phyloP scores from a whole-genome alignment of 2,113 vertebrate genomes.

The Stercorarius parasiticus region DNA sequence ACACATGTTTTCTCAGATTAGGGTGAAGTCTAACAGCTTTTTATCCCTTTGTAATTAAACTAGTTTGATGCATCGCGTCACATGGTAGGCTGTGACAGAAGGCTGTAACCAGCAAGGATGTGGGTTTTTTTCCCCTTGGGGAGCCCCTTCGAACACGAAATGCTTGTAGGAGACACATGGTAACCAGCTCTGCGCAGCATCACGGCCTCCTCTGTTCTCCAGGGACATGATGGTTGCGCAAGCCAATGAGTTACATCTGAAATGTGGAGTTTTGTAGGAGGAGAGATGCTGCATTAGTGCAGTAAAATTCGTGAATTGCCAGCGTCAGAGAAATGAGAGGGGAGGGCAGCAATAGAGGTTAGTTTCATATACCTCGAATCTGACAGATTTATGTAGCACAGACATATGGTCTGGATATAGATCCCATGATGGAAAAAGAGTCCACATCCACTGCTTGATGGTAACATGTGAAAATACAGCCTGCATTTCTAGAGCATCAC shows the following conservation, averaged over 20 bases:
- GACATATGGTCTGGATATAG: not conserved
- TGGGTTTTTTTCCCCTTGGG: not conserved
- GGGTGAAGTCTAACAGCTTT: not conserved
- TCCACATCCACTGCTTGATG: not conserved
- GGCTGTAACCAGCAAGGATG: slow-evolving; percentile 1
- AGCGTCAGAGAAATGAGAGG: not conserved
- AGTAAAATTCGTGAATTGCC: not conserved
- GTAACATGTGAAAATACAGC: not conserved
- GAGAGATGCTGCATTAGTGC: not conserved
- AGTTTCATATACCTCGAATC: not conserved
- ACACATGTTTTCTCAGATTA: not conserved
- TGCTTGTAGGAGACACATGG: not conserved
- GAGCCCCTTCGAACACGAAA: not conserved
- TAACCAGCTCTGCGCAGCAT: not conserved
- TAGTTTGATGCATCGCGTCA: not conserved
- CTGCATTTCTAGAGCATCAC: not conserved
- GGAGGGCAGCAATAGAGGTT: not conserved
- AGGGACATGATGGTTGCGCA: not conserved
- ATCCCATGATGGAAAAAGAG: not conserved
- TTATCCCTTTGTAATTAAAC: not conserved
- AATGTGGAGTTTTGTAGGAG: not conserved
- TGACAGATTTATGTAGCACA: not conserved
- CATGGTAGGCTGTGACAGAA: not conserved
- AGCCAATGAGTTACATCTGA: not conserved
- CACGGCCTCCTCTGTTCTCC: not conserved